Evolutionary conservation across 2,113 vertebrate genomes (phyloP).

Genomic region (Spea multiplicata): DNA sequence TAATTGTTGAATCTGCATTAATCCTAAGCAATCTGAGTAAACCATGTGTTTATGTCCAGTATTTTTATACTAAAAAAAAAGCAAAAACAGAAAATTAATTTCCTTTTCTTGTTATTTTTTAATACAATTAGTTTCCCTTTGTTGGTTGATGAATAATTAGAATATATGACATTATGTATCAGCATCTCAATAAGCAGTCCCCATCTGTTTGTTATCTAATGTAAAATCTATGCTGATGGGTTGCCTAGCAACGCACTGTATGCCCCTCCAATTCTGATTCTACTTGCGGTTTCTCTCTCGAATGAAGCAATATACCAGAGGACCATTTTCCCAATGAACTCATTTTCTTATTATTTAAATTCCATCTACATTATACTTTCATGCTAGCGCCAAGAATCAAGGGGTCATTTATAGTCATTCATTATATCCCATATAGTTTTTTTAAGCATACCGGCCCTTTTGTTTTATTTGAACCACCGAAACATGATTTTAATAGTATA

Average conservation of each 20-base stretch:
- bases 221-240: slow-evolving; percentile 14
- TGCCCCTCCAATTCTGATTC: background rate
- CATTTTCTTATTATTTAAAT: slow-evolving; percentile 22
- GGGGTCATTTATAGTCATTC: background rate
- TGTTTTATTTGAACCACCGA: background rate
- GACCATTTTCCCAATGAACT: slow-evolving; percentile 17
- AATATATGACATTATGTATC: slow-evolving; percentile 5
- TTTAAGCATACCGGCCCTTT: background rate
- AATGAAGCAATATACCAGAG: background rate
- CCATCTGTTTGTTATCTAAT: slow-evolving; percentile 30
- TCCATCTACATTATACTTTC: slow-evolving; percentile 17
- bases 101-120: slow-evolving; percentile 28
- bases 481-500: background rate
- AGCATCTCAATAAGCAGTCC: slow-evolving; percentile 29
- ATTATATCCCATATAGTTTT: background rate
- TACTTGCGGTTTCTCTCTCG: slow-evolving; percentile 5
- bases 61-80: background rate
- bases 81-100: background rate
- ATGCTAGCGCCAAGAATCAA: background rate
- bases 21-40: too few relatives aligned
- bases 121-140: slow-evolving; percentile 3
- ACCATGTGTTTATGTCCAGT: too few relatives aligned
- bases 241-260: slow-evolving; percentile 22
- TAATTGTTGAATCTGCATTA: too few relatives aligned
- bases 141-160: slow-evolving; percentile 27